A percentile compares a stretch with the other conserved stretches of the same genome.
Conservation (phyloP, 2,113 vertebrate species). For the Cinclus mexicanus region DNA sequence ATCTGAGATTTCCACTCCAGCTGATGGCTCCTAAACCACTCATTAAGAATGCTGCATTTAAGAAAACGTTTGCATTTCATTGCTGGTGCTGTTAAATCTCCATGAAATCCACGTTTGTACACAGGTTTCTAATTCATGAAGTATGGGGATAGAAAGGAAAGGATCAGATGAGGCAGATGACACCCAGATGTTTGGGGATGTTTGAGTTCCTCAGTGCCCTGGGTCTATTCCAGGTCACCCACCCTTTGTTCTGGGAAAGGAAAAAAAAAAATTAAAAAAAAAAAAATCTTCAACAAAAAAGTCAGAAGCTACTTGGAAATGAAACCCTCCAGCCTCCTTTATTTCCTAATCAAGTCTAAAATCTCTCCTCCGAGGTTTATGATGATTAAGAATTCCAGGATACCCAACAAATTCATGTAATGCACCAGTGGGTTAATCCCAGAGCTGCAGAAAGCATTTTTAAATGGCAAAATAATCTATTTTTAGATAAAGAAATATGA, state of each 20-base stretch:
- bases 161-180: neutral
- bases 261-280: neutral
- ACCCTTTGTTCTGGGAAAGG: neutral
- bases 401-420: neutral
- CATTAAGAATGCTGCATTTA: constrained; percentile 51
- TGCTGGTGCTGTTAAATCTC: constrained; percentile 47
- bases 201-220: neutral
- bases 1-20: constrained; percentile 62
- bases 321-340: neutral
- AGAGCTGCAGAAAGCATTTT: neutral
- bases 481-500: neutral
- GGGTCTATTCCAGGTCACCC: neutral
- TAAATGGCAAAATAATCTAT: neutral
- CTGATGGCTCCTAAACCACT: constrained; percentile 70
- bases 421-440: neutral
- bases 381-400: neutral
- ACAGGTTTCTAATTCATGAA: constrained; percentile 38
- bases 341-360: neutral
- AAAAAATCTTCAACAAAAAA: neutral
- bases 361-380: neutral
- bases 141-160: neutral
- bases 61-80: constrained; percentile 59
- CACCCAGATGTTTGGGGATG: neutral
- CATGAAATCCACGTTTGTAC: constrained; percentile 48
- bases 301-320: neutral